Base-by-base conservation (phyloP, 1,140 invertebrate species). In the Drosophila melanica region DNA sequence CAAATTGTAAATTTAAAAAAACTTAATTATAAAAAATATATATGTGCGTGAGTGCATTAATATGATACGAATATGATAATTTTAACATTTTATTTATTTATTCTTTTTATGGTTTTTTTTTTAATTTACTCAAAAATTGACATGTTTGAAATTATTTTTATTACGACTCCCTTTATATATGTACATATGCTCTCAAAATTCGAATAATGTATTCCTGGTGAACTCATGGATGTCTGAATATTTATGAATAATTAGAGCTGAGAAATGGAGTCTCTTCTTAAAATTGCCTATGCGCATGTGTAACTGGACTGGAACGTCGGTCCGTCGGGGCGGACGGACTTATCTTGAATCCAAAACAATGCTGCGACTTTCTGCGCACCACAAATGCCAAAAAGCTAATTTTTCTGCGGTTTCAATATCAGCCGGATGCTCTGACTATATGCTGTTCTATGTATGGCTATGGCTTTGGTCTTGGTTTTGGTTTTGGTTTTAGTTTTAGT, bases 271-370 rank as follows among this genome's bases (percentile, higher is more conserved):
- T 58, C 37, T 30, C 14, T 27, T 30, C 14, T 39, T 45, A n/a
- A 10, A 48, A 48, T 54, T 64, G 14, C 51, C 33, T 50, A 64
- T 71, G 68, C 68, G 57, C 64, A 55, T 66, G 66, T 72, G 69
- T 66, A 66, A 58, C 45, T 72, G 54, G 69, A 72, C 48, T 66
- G 62, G 69, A 66, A 72, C 60, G 20, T 23, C 37, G 42, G 16
- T 14, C 9, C 18, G 12, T 2, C 45, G 5, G 2, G 1, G 10
- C 47, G 0, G 11, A n/a, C 20, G 11, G 6, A 37, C 18, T 11
- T 16, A 10, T 27, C 50, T 33, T 11, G 33, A 65, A 5, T 47
- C 16, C 45, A 14, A 55, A 20, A 67, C 64, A 67, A 67, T 67
- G 64, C 64, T 67, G 54, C 33, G 54, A 67, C 51, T 58, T 67